These are phyloP conservation scores for Periparus ater DNA, from an alignment of 2,797 vertebrate genomes.

Conservation along the genomic window DNA sequence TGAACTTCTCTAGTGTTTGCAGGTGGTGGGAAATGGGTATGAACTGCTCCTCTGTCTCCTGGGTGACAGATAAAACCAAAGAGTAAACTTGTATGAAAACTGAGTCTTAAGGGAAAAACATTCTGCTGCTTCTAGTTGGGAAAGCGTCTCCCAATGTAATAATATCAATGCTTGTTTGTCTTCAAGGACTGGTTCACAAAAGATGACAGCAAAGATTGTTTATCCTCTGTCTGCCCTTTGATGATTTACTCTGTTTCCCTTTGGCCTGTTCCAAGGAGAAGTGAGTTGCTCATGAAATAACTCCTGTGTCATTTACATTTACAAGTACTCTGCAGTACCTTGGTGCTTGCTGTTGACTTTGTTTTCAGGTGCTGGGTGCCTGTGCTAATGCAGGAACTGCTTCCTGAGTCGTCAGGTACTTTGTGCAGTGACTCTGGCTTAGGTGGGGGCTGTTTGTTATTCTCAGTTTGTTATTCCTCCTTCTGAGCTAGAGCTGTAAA, in stretches of 20 bases:
- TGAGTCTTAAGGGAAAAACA: not conserved
- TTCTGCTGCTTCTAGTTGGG: not conserved
- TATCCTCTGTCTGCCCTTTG: slow-evolving; percentile 5
- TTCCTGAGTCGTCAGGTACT: not conserved
- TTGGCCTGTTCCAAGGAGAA: not conserved
- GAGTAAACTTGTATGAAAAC: not conserved
- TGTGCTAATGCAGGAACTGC: not conserved
- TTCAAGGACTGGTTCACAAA: not conserved
- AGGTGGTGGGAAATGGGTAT: not conserved
- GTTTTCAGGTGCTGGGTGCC: not conserved
- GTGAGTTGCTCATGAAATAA: not conserved
- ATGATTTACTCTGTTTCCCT: not conserved
- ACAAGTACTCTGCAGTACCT: not conserved
- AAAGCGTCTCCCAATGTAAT: not conserved
- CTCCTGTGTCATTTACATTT: not conserved
- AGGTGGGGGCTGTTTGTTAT: not conserved
- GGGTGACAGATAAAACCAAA: not conserved
- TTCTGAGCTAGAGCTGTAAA: not conserved
- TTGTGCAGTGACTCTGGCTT: not conserved
- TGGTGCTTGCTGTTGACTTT: not conserved
- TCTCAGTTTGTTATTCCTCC: not conserved
- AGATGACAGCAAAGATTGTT: not conserved
- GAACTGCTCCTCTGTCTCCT: not conserved
- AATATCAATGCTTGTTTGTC: not conserved
- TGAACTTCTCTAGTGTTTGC: not conserved